A percentile compares a stretch with the other conserved stretches of the same genome.
phyloP scores from a whole-genome alignment of 2,113 vertebrate species.

The Corynorhinus townsendii region DNA sequence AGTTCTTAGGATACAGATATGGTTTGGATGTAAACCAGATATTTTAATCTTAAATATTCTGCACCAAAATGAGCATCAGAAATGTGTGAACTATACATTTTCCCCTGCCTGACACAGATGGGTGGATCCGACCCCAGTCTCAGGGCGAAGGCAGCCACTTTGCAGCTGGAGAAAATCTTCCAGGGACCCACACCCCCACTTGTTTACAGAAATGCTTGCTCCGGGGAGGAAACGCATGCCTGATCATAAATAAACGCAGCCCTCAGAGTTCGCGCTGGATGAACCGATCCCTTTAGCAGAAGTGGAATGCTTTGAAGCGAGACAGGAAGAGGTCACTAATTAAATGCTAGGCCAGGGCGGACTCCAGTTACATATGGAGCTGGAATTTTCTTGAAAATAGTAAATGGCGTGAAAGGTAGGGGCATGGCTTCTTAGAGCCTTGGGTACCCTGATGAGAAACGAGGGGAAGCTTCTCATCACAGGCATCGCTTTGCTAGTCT shows the following conservation, averaged over 20 bases:
- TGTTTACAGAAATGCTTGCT: not conserved
- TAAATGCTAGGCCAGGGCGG: not conserved
- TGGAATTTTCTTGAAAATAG: constrained; percentile 12
- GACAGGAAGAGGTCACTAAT: not conserved
- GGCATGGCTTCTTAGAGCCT: not conserved
- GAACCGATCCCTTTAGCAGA: not conserved
- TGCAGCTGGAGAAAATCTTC: not conserved
- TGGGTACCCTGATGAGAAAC: not conserved
- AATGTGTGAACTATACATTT: constrained; percentile 62
- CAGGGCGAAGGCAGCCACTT: not conserved
- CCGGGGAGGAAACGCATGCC: not conserved
- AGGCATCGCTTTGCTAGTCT: not conserved
- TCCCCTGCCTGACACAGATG: constrained; percentile 54
- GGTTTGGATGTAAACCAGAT: constrained; percentile 49
- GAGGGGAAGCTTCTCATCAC: not conserved
- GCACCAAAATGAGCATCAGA: constrained; percentile 59
- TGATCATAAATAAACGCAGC: constrained; percentile 12
- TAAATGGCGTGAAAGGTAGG: not conserved
- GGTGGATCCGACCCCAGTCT: not conserved
- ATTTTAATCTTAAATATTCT: constrained; percentile 69
- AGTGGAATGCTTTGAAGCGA: constrained; percentile 23
- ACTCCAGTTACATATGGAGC: not conserved
- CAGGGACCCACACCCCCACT: not conserved
- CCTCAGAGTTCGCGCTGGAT: not conserved
- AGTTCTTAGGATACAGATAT: constrained; percentile 31